Conservation (phyloP, 2,797 vertebrate genomes). For the Tympanoctomys barrerae region DNA sequence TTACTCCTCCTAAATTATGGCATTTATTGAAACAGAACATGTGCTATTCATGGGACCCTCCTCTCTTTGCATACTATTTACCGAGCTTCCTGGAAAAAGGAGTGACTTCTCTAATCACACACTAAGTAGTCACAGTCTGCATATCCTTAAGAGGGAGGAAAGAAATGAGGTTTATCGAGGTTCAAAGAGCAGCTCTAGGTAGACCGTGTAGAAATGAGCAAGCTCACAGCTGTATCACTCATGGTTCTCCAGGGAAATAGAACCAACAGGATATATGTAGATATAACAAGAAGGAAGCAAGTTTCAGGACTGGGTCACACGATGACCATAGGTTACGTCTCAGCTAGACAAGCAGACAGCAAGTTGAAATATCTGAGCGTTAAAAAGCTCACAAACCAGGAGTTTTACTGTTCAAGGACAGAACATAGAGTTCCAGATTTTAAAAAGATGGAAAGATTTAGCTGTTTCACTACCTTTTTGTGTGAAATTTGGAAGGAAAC, state of each 20-base stretch:
- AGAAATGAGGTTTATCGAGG: neutral
- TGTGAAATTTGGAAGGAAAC: too few relatives aligned
- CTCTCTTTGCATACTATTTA: neutral
- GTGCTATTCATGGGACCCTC: neutral
- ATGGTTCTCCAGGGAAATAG: neutral
- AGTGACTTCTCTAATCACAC: neutral
- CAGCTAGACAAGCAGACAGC: neutral
- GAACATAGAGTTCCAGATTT: neutral
- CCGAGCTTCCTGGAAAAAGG: neutral
- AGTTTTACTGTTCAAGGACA: neutral
- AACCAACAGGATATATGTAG: neutral
- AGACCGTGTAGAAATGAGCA: neutral
- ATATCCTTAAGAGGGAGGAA: neutral
- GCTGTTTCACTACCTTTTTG: neutral
- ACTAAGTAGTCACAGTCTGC: neutral
- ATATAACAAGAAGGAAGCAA: neutral
- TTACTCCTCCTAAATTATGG: neutral
- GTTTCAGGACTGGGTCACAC: neutral
- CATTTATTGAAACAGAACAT: neutral
- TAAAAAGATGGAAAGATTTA: neutral
- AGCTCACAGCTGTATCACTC: neutral
- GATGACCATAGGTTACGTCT: neutral
- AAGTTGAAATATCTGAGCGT: neutral
- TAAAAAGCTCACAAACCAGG: neutral
- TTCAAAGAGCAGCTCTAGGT: neutral